Percentiles rank a stretch among this genome's conserved stretches.
phyloP scores from a whole-genome alignment of 2,888 invertebrate species.

The Acronicta aceris region DNA sequence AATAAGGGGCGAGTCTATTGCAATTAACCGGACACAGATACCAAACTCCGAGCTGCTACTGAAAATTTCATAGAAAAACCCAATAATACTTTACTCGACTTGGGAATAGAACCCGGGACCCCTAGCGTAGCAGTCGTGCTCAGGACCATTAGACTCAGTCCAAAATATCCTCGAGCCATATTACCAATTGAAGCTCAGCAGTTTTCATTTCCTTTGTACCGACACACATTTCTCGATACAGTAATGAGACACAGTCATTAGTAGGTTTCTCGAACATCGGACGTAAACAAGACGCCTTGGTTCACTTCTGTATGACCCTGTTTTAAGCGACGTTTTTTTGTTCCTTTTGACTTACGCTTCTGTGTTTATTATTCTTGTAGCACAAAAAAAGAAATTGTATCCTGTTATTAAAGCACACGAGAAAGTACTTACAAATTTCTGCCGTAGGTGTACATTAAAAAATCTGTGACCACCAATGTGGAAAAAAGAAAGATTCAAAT shows the following conservation, averaged over 20 bases:
- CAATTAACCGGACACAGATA: too few species aligned
- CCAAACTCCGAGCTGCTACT: too few species aligned
- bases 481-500: too few species aligned
- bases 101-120: too few species aligned
- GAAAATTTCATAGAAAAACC: too few species aligned
- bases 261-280: slow-evolving; percentile 52
- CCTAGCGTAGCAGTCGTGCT: too few species aligned
- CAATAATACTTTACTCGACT: too few species aligned
- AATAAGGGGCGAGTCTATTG: too few species aligned
- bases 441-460: not conserved
- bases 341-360: slow-evolving; percentile 22
- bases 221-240: slow-evolving; percentile 17
- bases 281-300: slow-evolving; percentile 43
- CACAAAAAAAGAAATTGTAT: not conserved
- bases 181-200: not conserved
- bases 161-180: not conserved
- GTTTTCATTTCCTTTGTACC: slow-evolving; percentile 1
- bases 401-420: not conserved
- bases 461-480: too few species aligned
- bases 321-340: slow-evolving; percentile 25
- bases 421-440: not conserved
- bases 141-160: too few species aligned
- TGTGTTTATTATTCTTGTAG: slow-evolving; percentile 36
- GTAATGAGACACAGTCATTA: slow-evolving; percentile 40
- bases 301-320: slow-evolving; percentile 48